Conservation (phyloP, 2,888 invertebrate species). For the Tubiluchus corallicola region DNA sequence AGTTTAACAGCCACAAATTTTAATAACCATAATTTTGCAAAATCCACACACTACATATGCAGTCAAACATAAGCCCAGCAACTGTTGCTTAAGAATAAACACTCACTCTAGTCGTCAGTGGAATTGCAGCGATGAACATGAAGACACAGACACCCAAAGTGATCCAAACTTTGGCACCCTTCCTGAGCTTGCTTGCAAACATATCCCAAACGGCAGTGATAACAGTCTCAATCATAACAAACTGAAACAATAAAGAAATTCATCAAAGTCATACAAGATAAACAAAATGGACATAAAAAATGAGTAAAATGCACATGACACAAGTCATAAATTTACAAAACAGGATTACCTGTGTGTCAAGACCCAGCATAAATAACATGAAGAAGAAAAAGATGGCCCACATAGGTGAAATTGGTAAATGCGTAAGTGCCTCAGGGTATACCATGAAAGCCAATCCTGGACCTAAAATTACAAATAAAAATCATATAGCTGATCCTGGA, state of each 20-base stretch:
- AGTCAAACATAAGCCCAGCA: neutral
- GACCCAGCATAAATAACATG: neutral
- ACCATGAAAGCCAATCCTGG: neutral
- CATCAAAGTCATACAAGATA: too few relatives aligned
- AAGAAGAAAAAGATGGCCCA: neutral
- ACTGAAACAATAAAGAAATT: too few relatives aligned
- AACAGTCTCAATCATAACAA: conserved; percentile 61
- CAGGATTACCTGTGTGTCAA: conserved; percentile 1
- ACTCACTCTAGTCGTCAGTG: conserved; percentile 53
- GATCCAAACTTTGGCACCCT: conserved; percentile 40
- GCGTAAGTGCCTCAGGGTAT: neutral
- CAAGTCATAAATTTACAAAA: too few relatives aligned
- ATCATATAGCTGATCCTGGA: too few relatives aligned
- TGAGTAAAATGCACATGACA: too few relatives aligned
- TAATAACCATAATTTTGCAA: neutral
- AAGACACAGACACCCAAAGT: conserved; percentile 40
- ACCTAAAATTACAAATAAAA: too few relatives aligned
- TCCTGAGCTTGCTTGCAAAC: conserved; percentile 34
- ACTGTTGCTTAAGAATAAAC: neutral
- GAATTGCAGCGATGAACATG: conserved; percentile 45
- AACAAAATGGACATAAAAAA: too few relatives aligned
- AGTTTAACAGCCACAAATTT: neutral
- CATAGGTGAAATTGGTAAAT: neutral
- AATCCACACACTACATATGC: neutral
- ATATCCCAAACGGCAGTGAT: conserved; percentile 55